Percentiles rank a stretch among this genome's conserved stretches.
Evolutionary conservation across 2,113 vertebrate genomes (phyloP).

Genomic region (Eolophus roseicapilla): DNA sequence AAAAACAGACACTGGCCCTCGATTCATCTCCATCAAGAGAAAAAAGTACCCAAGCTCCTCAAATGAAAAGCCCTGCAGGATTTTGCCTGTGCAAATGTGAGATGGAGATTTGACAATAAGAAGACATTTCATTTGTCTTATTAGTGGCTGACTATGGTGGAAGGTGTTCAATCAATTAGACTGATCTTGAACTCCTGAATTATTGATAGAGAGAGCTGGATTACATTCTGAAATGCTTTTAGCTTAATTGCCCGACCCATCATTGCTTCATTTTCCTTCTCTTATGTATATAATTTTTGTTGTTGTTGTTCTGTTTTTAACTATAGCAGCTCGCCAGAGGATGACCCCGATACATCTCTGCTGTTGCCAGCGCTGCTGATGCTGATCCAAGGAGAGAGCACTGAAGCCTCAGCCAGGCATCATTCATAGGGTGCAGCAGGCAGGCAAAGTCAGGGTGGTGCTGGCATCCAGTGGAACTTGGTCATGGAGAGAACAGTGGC

Average conservation of each 20-base stretch:
- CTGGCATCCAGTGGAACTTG: neutral
- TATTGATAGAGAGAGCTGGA: constrained; percentile 66
- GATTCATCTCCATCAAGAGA: constrained; percentile 59
- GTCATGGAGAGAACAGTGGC: neutral
- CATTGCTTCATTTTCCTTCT: constrained; percentile 58
- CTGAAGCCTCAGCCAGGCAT: neutral
- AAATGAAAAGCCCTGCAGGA: constrained; percentile 44
- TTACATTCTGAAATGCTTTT: constrained; percentile 84
- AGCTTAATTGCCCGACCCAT: constrained; percentile 86
- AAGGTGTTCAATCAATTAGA: constrained; percentile 75
- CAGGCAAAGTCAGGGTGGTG: neutral
- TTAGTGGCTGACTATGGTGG: constrained; percentile 71
- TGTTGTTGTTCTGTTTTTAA: constrained; percentile 34
- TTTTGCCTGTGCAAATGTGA: constrained; percentile 64
- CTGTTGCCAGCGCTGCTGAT: neutral
- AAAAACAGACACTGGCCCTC: constrained; percentile 68
- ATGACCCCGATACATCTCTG: neutral
- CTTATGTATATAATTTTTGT: constrained; percentile 15
- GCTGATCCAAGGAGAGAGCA: neutral
- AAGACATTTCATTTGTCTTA: constrained; percentile 77
- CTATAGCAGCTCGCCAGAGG: neutral
- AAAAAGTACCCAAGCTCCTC: constrained; percentile 37
- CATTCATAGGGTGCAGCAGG: accelerated
- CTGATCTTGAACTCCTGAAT: constrained; percentile 58
- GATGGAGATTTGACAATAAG: constrained; percentile 62